Evolutionary conservation across 1,140 invertebrate genomes (phyloP).

Genomic region (Cydia pomonella): DNA sequence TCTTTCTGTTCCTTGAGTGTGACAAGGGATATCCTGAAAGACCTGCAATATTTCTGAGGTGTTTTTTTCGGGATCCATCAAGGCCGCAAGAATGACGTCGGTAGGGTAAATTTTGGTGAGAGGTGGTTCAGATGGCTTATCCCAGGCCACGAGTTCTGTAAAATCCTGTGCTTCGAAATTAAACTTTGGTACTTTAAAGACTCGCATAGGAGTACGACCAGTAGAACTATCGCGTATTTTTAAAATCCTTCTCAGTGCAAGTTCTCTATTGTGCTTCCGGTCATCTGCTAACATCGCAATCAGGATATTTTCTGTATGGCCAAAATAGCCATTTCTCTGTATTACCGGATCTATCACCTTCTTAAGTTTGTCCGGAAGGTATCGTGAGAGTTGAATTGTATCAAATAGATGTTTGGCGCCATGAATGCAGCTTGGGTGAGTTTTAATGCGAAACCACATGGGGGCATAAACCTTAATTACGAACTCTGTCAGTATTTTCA

Average conservation of each 20-base stretch:
- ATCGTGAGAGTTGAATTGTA: conserved; percentile 35
- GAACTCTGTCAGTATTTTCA: not conserved
- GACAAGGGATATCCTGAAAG: too few species aligned
- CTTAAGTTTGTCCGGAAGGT: conserved; percentile 37
- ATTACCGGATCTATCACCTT: conserved; percentile 48
- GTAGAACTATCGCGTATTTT: too few species aligned
- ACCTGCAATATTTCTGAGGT: not conserved
- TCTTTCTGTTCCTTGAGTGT: too few species aligned
- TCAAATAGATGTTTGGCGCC: conserved; percentile 33
- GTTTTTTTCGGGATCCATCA: too few species aligned
- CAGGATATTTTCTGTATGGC: conserved; percentile 49
- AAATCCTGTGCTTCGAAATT: too few species aligned
- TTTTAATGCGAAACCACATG: conserved; percentile 30
- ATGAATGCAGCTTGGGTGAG: conserved; percentile 33
- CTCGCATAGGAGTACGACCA: too few species aligned
- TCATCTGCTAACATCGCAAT: conserved; percentile 47
- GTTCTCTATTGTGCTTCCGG: conserved; percentile 18
- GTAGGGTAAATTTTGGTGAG: too few species aligned
- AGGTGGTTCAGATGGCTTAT: too few species aligned
- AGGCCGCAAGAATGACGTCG: too few species aligned
- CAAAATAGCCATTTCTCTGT: conserved; percentile 50
- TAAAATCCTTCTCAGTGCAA: conserved; percentile 2
- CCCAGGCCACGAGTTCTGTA: too few species aligned
- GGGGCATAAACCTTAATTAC: conserved; percentile 32
- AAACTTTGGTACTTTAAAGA: too few species aligned